Evolutionary conservation across 2,888 invertebrate species (phyloP).

Genomic region (Mimachlamys varia): DNA sequence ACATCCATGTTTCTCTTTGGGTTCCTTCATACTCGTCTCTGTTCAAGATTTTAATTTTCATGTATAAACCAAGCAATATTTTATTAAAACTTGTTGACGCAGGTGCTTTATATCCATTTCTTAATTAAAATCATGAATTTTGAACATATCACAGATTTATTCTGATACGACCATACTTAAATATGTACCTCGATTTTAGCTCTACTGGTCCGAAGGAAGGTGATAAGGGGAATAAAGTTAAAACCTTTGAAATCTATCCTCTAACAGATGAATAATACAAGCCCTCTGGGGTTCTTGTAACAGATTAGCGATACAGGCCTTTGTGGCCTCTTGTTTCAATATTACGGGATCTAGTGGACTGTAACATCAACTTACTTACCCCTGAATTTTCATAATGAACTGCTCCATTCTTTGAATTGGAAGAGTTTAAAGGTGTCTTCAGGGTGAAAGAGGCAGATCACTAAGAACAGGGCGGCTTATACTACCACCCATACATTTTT

Average conservation of each 20-base stretch:
- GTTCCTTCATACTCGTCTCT: not conserved
- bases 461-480: not conserved
- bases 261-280: no score
- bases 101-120: constrained; percentile 10
- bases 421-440: no score
- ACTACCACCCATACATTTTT: not conserved
- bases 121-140: not conserved
- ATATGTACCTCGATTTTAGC: not conserved
- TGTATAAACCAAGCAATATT: not conserved
- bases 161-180: not conserved
- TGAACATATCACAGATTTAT: constrained; percentile 24
- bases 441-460: no score
- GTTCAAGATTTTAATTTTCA: not conserved
- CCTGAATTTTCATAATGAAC: no score
- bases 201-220: no score
- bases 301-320: no score
- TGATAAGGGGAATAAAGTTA: no score
- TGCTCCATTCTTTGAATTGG: no score
- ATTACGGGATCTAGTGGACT: not conserved
- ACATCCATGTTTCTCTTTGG: no score
- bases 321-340: no score
- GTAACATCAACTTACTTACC: not conserved
- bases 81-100: not conserved
- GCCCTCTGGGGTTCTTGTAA: no score
- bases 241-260: no score